Evolutionary conservation across 2,888 invertebrate species (phyloP).

Genomic region (Melanchra persicariae): DNA sequence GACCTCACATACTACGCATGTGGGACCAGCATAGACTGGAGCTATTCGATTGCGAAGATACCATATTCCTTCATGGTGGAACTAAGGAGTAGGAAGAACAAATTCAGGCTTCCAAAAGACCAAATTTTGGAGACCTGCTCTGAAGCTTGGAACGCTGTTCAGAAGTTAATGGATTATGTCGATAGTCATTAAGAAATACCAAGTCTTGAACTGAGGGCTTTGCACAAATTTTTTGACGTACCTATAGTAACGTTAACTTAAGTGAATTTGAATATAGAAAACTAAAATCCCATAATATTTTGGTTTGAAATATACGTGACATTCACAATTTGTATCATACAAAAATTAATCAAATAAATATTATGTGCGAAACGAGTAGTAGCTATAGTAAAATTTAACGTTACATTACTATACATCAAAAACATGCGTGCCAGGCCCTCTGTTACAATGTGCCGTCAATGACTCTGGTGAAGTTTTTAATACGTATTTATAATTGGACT

Average conservation of each 20-base stretch:
- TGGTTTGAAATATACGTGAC: too few species aligned
- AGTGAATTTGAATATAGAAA: too few species aligned
- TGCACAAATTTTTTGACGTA: constrained; percentile 21
- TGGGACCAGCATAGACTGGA: constrained; percentile 87
- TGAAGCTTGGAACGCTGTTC: constrained; percentile 82
- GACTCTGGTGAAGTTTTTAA: constrained; percentile 2
- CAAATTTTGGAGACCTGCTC: constrained; percentile 82
- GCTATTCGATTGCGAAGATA: constrained; percentile 84
- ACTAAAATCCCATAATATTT: too few species aligned
- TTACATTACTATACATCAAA: too few species aligned
- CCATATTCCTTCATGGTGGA: constrained; percentile 88
- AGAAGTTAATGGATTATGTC: constrained; percentile 82
- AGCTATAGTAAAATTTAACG: too few species aligned
- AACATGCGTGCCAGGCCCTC: too few species aligned
- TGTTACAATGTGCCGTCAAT: constrained; percentile 25
- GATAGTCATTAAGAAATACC: constrained; percentile 69
- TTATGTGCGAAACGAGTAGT: too few species aligned
- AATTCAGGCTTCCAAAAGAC: constrained; percentile 81
- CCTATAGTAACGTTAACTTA: too few species aligned
- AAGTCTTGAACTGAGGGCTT: constrained; percentile 1
- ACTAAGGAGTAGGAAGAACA: constrained; percentile 81
- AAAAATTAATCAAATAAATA: too few species aligned
- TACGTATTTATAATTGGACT: constrained; percentile 3
- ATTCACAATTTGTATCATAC: too few species aligned
- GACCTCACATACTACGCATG: constrained; percentile 86